Percentiles rank a stretch among this genome's conserved stretches.
phyloP scores from a whole-genome alignment of 1,140 invertebrate genomes.

The Drosophila punjabiensis region DNA sequence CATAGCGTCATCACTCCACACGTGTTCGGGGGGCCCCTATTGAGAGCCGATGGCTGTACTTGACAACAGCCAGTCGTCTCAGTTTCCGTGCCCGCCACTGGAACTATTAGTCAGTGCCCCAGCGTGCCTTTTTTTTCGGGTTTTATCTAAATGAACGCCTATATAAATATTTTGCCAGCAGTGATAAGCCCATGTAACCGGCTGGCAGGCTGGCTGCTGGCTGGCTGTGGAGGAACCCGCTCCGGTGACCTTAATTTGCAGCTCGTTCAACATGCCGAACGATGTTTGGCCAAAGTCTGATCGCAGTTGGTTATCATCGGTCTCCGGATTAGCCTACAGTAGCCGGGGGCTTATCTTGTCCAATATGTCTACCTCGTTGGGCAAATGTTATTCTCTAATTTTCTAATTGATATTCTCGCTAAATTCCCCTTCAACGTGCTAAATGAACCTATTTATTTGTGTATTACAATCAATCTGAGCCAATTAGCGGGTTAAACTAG shows the following conservation, averaged over 20 bases:
- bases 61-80: constrained; percentile 39
- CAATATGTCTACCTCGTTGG: constrained; percentile 17
- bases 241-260: constrained; percentile 31
- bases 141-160: constrained; percentile 56
- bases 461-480: constrained; percentile 26
- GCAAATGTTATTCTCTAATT: constrained; percentile 17
- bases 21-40: constrained; percentile 19
- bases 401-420: constrained; percentile 16
- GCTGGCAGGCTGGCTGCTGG: constrained; percentile 4
- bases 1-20: constrained; percentile 23
- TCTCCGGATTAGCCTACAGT: constrained; percentile 30
- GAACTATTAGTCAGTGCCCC: constrained; percentile 49
- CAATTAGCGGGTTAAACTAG: constrained; percentile 19
- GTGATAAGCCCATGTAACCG: constrained; percentile 57
- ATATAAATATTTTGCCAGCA: constrained; percentile 51
- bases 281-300: constrained; percentile 41
- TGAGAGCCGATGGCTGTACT: constrained; percentile 19
- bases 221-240: constrained; percentile 9
- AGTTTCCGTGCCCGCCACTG: not conserved
- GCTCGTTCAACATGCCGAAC: constrained; percentile 32
- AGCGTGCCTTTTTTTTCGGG: not conserved
- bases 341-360: constrained; percentile 23
- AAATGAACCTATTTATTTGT: constrained; percentile 43
- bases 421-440: constrained; percentile 27
- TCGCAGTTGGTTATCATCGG: constrained; percentile 32